These are phyloP conservation scores for Nemapogon koenigi DNA, from an alignment of 2,888 invertebrate species.

Conservation along the genomic window DNA sequence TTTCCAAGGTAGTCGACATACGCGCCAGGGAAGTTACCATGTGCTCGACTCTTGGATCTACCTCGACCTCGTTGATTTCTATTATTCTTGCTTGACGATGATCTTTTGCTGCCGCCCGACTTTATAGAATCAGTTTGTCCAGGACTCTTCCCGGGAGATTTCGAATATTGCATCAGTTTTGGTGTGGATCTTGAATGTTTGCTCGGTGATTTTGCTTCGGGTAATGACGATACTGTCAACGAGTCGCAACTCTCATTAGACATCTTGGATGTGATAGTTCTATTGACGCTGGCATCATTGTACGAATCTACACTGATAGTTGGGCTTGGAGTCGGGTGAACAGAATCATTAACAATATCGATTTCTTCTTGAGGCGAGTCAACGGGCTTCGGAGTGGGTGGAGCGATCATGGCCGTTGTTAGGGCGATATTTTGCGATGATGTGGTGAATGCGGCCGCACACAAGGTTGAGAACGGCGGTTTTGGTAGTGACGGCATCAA, in stretches of 20 bases:
- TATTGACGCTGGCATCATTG: conserved; percentile 28
- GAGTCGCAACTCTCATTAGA: conserved; percentile 1
- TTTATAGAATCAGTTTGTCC: conserved; percentile 70
- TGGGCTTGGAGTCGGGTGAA: conserved; percentile 41
- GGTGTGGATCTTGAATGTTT: conserved; percentile 64
- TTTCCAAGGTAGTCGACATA: conserved; percentile 61
- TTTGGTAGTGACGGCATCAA: conserved; percentile 64
- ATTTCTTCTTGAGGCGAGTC: conserved; percentile 51
- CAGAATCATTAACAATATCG: conserved; percentile 42
- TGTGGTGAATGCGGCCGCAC: conserved; percentile 82
- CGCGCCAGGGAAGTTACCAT: conserved; percentile 31
- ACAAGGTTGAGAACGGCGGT: conserved; percentile 57
- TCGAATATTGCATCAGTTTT: conserved; percentile 66
- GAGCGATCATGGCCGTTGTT: conserved; percentile 81
- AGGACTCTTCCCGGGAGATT: conserved; percentile 74
- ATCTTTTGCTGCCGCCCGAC: conserved; percentile 37
- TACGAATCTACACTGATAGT: conserved; percentile 38
- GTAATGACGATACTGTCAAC: conserved; percentile 14
- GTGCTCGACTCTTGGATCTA: conserved; percentile 50
- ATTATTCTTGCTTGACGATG: conserved; percentile 35
- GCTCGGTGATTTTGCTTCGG: conserved; percentile 39
- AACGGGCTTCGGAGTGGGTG: conserved; percentile 60
- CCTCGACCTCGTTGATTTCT: conserved; percentile 56
- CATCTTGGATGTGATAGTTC: background rate
- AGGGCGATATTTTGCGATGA: conserved; percentile 83